Conservation (phyloP, 2,888 invertebrate species). For the Chaetogeoica ovagalla region DNA sequence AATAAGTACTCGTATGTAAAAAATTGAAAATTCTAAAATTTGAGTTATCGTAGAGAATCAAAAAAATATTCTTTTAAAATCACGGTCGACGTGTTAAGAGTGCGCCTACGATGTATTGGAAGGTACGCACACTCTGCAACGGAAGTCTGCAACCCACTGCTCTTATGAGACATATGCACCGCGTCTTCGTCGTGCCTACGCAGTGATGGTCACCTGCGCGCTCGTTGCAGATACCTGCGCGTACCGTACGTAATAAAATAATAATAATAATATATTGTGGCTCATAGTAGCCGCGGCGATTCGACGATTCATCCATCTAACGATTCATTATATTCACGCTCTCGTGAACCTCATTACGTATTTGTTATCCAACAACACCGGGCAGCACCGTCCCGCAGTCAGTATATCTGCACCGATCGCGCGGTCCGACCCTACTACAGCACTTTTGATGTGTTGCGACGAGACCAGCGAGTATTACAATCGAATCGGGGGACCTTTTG, state of each 20-base stretch:
- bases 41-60: too few species aligned
- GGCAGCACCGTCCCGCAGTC: too few species aligned
- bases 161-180: too few species aligned
- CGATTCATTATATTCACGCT: conserved; percentile 53
- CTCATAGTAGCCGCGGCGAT: background rate
- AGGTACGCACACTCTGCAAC: too few species aligned
- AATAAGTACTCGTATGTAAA: too few species aligned
- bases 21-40: too few species aligned
- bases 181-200: background rate
- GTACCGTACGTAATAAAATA: background rate
- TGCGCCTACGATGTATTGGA: too few species aligned
- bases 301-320: conserved; percentile 52
- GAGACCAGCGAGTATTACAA: conserved; percentile 26
- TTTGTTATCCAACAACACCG: conserved; percentile 32
- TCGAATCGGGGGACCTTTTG: conserved; percentile 45
- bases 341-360: conserved; percentile 51
- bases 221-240: background rate
- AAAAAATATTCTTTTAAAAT: too few species aligned
- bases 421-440: background rate
- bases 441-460: conserved; percentile 20
- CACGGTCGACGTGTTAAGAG: too few species aligned
- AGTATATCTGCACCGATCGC: background rate
- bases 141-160: too few species aligned
- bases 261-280: background rate
- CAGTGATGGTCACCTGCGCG: background rate